Evolutionary conservation across 1,140 invertebrate species (phyloP).

Genomic region (Pachyrhynchus sulphureomaculatus): DNA sequence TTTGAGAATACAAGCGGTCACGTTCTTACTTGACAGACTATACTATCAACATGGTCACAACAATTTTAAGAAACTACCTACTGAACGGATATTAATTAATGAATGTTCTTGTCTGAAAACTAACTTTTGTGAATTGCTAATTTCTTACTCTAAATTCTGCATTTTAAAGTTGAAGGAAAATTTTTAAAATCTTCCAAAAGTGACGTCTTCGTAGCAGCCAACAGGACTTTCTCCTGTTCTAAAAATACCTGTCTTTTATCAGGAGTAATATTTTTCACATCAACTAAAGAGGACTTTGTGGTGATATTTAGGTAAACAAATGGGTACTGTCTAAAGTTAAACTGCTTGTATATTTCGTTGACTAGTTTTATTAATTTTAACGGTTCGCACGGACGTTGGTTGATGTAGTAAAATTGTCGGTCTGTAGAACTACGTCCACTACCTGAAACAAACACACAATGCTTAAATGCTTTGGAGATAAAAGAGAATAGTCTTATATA

Average conservation of each 20-base stretch:
- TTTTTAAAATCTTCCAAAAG: slow-evolving; percentile 68
- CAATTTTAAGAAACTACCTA: too few species aligned
- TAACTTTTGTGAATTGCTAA: too few species aligned
- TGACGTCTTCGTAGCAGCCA: slow-evolving; percentile 71
- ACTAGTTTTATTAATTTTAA: slow-evolving; percentile 83
- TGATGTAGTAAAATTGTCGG: slow-evolving; percentile 93
- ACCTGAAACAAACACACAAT: not conserved
- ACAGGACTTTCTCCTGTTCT: slow-evolving; percentile 81
- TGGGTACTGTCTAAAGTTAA: slow-evolving; percentile 89
- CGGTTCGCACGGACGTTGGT: slow-evolving; percentile 89
- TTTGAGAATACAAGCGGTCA: too few species aligned
- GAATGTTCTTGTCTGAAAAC: too few species aligned
- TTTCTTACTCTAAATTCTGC: slow-evolving; percentile 41
- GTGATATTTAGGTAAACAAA: slow-evolving; percentile 88
- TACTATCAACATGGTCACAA: too few species aligned
- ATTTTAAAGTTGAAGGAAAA: slow-evolving; percentile 46
- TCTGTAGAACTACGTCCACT: slow-evolving; percentile 81
- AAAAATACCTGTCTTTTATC: slow-evolving; percentile 93
- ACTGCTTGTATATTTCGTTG: slow-evolving; percentile 91
- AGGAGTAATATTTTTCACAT: slow-evolving; percentile 97
- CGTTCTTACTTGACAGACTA: too few species aligned
- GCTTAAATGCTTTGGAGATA: too few species aligned
- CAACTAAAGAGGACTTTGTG: slow-evolving; percentile 69
- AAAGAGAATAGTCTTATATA: too few species aligned
- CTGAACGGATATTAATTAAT: too few species aligned